phyloP scores from a whole-genome alignment of 2,888 invertebrate species.

The Spisula solida region DNA sequence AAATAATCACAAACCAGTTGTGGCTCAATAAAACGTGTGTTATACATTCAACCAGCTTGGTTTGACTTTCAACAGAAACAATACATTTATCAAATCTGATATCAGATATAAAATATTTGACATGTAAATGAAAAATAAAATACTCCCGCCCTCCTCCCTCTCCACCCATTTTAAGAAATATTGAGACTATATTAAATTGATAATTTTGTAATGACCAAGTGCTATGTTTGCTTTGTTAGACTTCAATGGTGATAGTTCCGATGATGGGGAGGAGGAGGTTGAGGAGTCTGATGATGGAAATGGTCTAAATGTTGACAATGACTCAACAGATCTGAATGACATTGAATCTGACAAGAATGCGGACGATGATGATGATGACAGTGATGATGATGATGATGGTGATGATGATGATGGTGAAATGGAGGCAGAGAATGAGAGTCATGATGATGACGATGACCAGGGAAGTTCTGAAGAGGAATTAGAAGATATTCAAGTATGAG shows the following conservation, averaged over 20 bases:
- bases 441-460: conserved; percentile 40
- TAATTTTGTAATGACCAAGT: no score
- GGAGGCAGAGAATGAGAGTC: conserved; percentile 52
- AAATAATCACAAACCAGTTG: no score
- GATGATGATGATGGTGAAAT: conserved; percentile 43
- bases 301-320: conserved; percentile 44
- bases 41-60: no score
- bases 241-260: background rate
- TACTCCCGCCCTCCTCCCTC: no score
- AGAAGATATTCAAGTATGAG: conserved; percentile 52
- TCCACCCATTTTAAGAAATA: no score
- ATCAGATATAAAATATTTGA: no score
- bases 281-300: conserved; percentile 43
- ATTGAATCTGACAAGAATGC: conserved; percentile 84
- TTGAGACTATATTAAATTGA: no score
- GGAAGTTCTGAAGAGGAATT: conserved; percentile 60
- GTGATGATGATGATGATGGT: conserved; percentile 57
- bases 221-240: background rate
- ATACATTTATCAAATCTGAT: no score
- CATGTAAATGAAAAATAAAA: no score
- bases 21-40: no score
- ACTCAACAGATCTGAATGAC: conserved; percentile 58
- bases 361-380: conserved; percentile 69
- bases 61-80: no score
- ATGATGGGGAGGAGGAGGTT: conserved; percentile 37